These are phyloP conservation scores for Hemibagrus wyckioides DNA, from an alignment of 2,113 vertebrate species.

Conservation along the genomic window DNA sequence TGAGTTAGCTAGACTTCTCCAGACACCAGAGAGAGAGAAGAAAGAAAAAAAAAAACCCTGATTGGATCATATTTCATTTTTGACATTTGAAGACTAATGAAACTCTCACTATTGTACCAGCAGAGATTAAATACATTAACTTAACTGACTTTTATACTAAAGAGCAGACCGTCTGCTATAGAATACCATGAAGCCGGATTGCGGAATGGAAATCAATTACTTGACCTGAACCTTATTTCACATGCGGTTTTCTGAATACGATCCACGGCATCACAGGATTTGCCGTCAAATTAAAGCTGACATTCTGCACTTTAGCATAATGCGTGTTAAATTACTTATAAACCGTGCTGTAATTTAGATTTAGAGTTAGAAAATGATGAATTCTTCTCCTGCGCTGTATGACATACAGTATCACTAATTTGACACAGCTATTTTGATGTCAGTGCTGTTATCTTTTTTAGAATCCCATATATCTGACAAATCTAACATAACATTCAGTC, in stretches of 20 bases:
- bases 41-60: not conserved
- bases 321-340: not conserved
- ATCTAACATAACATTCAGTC: not conserved
- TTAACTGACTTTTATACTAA: not conserved
- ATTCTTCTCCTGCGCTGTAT: not conserved
- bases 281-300: not conserved
- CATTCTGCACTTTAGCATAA: slow-evolving; percentile 3
- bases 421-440: not conserved
- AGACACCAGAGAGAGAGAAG: not conserved
- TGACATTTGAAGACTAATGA: not conserved
- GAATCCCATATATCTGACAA: not conserved
- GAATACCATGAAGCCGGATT: not conserved
- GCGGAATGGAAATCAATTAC: not conserved
- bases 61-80: not conserved
- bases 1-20: not conserved
- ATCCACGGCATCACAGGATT: not conserved
- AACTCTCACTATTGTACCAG: not conserved
- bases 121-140: not conserved
- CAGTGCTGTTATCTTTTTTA: not conserved
- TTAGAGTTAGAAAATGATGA: not conserved
- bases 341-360: not conserved
- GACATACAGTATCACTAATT: not conserved
- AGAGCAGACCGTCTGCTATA: not conserved
- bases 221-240: not conserved
- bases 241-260: not conserved